Conservation (phyloP, 1,140 invertebrate genomes). For the Zeugodacus cucurbitae region DNA sequence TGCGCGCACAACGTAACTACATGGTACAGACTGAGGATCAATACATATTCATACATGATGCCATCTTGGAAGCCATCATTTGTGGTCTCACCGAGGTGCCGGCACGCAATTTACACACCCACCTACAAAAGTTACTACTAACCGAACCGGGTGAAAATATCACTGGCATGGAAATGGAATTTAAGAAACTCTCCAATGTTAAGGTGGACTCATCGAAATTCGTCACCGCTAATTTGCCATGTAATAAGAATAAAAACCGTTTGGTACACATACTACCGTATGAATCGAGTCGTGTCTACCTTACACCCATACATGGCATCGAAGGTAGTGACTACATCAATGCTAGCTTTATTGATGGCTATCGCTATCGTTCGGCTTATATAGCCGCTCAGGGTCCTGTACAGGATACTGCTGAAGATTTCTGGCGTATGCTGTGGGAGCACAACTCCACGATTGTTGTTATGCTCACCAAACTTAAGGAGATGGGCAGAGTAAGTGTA, state of each 20-base stretch:
- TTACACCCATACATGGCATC: constrained; percentile 88
- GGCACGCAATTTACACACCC: constrained; percentile 89
- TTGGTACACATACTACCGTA: constrained; percentile 97
- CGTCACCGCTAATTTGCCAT: constrained; percentile 93
- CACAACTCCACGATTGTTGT: constrained; percentile 99
- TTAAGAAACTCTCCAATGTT: constrained; percentile 96
- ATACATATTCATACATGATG: constrained; percentile 99
- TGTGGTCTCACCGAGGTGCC: constrained; percentile 95
- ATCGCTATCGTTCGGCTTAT: constrained; percentile 91
- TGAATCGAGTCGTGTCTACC: constrained; percentile 93
- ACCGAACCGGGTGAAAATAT: constrained; percentile 84
- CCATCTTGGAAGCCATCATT: constrained; percentile 93
- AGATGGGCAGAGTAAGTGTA: constrained; percentile 89
- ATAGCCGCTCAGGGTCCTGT: constrained; percentile 98
- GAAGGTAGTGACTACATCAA: constrained; percentile 99
- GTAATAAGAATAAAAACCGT: constrained; percentile 98
- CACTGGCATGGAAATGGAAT: constrained; percentile 98
- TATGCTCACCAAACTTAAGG: constrained; percentile 97
- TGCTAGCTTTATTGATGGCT: constrained; percentile 97
- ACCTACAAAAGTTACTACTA: constrained; percentile 93
- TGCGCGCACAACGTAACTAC: constrained; percentile 96
- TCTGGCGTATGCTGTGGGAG: constrained; percentile 99
- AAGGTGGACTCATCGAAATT: constrained; percentile 95
- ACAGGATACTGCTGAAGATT: constrained; percentile 95
- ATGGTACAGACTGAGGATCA: constrained; percentile 99